Evolutionary conservation across 1,140 invertebrate species (phyloP), one percentile per base, ranked within the genome.

Genomic region (Aphelenchoides fujianensis): DNA sequence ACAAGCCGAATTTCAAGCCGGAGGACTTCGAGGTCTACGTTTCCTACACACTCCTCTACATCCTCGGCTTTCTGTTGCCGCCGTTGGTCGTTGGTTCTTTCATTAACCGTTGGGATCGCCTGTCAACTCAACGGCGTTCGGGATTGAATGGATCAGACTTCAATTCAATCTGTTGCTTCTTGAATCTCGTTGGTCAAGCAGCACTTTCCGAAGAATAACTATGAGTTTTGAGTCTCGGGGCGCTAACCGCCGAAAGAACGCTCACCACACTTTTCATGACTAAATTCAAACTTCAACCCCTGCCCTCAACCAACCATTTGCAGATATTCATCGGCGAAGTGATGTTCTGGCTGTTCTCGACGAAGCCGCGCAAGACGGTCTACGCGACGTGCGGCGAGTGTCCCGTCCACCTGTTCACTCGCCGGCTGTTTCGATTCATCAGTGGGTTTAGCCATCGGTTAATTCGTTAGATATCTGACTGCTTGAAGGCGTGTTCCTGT

Each of bases 261-360:
- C n/a, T n/a, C n/a, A n/a, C n/a, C n/a, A n/a, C n/a, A n/a, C n/a
- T n/a, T n/a, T n/a, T n/a, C n/a, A n/a, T n/a, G n/a, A n/a, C n/a
- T n/a, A n/a, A n/a, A n/a, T n/a, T n/a, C n/a, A n/a, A n/a, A n/a
- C n/a, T n/a, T n/a, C n/a, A n/a, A n/a, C n/a, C n/a, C n/a, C n/a
- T n/a, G n/a, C n/a, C n/a, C n/a, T n/a, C n/a, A n/a, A n/a, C n/a
- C n/a, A n/a, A n/a, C 41, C 19, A 54, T 31, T 82, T 82, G 31
- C 36, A 82, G 81, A 84, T 83, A 9, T 72, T 84, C 34, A 78
- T 83, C 37, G 82, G 82, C 69, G 82, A 83, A 70, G 62, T 84
- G 3, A 83, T 83, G 79, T 83, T 83, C 70, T 83, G 82, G 82
- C 63, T 83, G 12, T 83, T 83, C 68, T 84, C 83, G 23, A 82